Percentiles rank a stretch among this genome's conserved stretches.
phyloP scores from a whole-genome alignment of 2,113 vertebrate species.

The Crotalus tigris region DNA sequence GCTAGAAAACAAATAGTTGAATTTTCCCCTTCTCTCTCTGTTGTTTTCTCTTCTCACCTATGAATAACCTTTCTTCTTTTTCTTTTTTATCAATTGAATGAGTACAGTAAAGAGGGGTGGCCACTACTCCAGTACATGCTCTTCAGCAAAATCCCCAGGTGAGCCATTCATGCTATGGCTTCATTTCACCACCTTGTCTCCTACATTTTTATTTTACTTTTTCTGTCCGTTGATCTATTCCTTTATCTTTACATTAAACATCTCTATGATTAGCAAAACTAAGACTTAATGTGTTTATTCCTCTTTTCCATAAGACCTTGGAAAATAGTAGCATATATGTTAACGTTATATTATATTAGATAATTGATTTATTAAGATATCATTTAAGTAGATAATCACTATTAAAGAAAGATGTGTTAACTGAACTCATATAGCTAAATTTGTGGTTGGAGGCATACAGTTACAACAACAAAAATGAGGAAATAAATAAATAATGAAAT shows the following conservation, averaged over 20 bases:
- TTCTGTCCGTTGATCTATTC: slow-evolving; percentile 56
- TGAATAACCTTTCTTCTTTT: slow-evolving; percentile 71
- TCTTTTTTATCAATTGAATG: slow-evolving; percentile 67
- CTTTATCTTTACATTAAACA: slow-evolving; percentile 23
- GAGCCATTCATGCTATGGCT: slow-evolving; percentile 72
- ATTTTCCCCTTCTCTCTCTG: neutral
- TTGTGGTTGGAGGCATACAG: neutral
- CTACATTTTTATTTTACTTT: slow-evolving; percentile 55
- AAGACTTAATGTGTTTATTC: neutral
- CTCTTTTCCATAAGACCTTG: neutral
- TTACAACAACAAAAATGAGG: neutral
- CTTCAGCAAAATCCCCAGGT: slow-evolving; percentile 92
- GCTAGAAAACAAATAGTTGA: neutral
- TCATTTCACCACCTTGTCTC: slow-evolving; percentile 60
- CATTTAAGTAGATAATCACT: slow-evolving; percentile 2
- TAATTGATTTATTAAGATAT: slow-evolving; percentile 5
- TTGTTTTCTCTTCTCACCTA: slow-evolving; percentile 37
- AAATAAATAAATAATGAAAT: neutral
- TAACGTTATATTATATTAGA: neutral
- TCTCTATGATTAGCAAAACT: slow-evolving; percentile 29
- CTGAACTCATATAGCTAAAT: neutral
- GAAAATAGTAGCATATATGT: neutral
- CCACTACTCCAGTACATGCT: slow-evolving; percentile 82
- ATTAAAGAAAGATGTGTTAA: neutral
- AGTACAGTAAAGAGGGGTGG: slow-evolving; percentile 84